Percentiles rank a stretch among this genome's conserved stretches.
phyloP scores from a whole-genome alignment of 1,140 invertebrate species.

The Leptestheria dahalacensis region DNA sequence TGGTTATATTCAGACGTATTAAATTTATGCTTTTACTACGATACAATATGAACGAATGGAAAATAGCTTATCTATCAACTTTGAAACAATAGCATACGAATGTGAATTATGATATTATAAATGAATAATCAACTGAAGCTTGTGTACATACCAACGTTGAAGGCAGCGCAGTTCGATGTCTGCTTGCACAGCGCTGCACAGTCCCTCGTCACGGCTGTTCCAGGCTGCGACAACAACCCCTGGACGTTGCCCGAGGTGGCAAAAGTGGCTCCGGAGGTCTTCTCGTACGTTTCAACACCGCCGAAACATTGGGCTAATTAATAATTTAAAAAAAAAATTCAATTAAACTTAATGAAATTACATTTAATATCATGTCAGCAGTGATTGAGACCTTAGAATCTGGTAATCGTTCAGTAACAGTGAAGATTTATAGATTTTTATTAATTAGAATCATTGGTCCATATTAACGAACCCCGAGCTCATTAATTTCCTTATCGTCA shows the following conservation, averaged over 20 bases:
- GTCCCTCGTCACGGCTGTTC: slow-evolving; percentile 31
- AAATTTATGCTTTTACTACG: too few species aligned
- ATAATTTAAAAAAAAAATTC: background rate
- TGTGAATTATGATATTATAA: background rate
- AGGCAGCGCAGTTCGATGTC: slow-evolving; percentile 29
- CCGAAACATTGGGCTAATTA: slow-evolving; percentile 31
- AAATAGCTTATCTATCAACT: background rate
- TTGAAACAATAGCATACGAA: background rate
- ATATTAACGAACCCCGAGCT: too few species aligned
- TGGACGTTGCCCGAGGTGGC: slow-evolving; percentile 22
- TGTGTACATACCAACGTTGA: slow-evolving; percentile 26
- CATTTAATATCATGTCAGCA: background rate
- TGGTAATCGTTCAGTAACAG: too few species aligned
- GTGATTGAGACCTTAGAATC: too few species aligned
- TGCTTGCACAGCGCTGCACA: slow-evolving; percentile 33
- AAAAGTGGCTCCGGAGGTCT: slow-evolving; percentile 29
- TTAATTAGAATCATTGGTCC: too few species aligned
- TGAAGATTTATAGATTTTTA: too few species aligned
- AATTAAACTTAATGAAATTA: background rate
- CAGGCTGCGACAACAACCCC: slow-evolving; percentile 30
- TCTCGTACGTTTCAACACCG: slow-evolving; percentile 34
- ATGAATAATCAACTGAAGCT: background rate
- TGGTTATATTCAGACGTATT: too few species aligned
- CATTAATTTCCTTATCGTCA: too few species aligned
- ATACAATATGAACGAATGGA: too few species aligned